A percentile compares a stretch with the other conserved stretches of the same genome.
Conservation (phyloP, 2,113 vertebrate species). For the Syngnathus scovelli region DNA sequence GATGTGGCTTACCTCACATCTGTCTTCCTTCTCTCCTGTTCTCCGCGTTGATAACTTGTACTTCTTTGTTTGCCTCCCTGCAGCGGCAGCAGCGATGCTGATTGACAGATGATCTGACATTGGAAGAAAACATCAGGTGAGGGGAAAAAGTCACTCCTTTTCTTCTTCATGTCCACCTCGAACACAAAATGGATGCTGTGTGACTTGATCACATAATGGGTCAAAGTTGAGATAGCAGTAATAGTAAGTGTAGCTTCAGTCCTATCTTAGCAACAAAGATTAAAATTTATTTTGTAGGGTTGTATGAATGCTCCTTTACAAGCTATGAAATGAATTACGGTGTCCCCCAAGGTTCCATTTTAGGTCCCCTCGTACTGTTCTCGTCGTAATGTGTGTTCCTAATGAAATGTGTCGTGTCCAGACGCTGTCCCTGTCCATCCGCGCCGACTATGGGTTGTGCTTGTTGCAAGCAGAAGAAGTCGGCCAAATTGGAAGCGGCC, state of each 20-base stretch:
- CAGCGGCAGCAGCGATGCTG: conserved; percentile 60
- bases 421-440: conserved; percentile 46
- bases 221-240: too few relatives aligned
- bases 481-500: conserved; percentile 54
- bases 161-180: too few relatives aligned
- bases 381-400: not conserved
- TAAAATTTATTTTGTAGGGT: too few relatives aligned
- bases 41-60: conserved; percentile 24
- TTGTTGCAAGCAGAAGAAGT: conserved; percentile 82
- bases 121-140: conserved; percentile 66
- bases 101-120: conserved; percentile 73
- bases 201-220: too few relatives aligned
- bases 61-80: conserved; percentile 14
- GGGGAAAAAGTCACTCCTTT: conserved; percentile 26
- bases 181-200: too few relatives aligned
- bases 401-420: conserved; percentile 12
- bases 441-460: conserved; percentile 82
- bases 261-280: too few relatives aligned
- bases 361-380: too few relatives aligned
- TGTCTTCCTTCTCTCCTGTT: conserved; percentile 28
- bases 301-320: too few relatives aligned
- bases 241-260: too few relatives aligned
- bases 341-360: too few relatives aligned
- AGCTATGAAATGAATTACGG: too few relatives aligned
- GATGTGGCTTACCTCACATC: conserved; percentile 61